Base-by-base conservation (phyloP, 1,140 invertebrate species). In the Atta colombica region DNA sequence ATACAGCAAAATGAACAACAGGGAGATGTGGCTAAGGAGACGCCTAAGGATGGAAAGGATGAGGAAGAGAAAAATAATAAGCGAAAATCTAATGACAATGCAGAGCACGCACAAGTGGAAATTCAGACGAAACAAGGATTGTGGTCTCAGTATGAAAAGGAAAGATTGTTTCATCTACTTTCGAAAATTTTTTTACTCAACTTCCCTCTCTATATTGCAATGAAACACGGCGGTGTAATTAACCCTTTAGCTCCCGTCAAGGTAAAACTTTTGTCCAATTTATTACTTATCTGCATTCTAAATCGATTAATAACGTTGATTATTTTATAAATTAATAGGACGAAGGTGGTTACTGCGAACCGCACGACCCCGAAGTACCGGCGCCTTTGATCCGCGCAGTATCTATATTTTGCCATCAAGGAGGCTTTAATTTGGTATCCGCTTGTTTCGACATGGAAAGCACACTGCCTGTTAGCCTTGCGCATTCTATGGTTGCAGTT, bases 311-410 rank as follows among this genome's bases (percentile, higher is more conserved):
- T 45, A 31, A 60, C 0, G 82, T 78, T 31, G 51, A 71, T 77
- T 39, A 66, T 10, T 55, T 75, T 81, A n/a, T 85, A 51, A 51
- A 51, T 16, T 16, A 16, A 35, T 28, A 95, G 94, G 95, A 95
- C 66, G 95, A 95, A 90, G 94, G 94, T 55, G 94, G 94, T 25
- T 99, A 98, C 94, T 99, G 98, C 96, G 98, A 99, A 96, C 96
- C 99, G 51, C 97, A 99, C 95, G 98, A 99, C 95, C 97, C 98
- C 72, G 98, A 99, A 95, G 98, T 99, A 93, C 98, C 98, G 58
- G 97, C 98, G 71, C 98, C 98, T 94, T 95, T 99, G 58, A 96
- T 99, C 65, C 96, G 98, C 75, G 99, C 99, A 95, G 98, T 99
- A 18, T 98, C 97, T 91, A 96, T 98, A 89, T 99, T 99, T 95